Conservation (phyloP, 2,888 invertebrate species). For the Tineola bisselliella region DNA sequence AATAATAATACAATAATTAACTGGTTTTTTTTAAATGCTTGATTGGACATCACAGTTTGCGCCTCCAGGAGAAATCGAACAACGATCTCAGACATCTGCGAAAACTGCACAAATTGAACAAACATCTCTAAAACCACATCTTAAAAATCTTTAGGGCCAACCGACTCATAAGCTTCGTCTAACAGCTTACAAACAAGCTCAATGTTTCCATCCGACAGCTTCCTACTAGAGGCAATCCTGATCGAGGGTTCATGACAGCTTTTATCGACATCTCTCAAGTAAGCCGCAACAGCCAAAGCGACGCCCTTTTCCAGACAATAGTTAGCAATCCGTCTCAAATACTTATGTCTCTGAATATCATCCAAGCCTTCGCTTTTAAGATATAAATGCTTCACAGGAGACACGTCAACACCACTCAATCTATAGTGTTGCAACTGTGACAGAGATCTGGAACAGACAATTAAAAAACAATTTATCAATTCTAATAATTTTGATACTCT, state of each 20-base stretch:
- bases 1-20: too few species aligned
- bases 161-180: slow-evolving; percentile 50
- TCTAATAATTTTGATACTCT: background rate
- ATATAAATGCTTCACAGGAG: slow-evolving; percentile 81
- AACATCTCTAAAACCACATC: background rate
- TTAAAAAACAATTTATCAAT: background rate
- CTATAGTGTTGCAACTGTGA: slow-evolving; percentile 48
- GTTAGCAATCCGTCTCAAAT: slow-evolving; percentile 71
- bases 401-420: slow-evolving; percentile 70
- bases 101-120: too few species aligned
- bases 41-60: too few species aligned
- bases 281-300: slow-evolving; percentile 75
- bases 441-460: slow-evolving; percentile 50
- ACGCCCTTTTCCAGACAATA: slow-evolving; percentile 74
- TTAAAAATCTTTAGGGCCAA: slow-evolving; percentile 31
- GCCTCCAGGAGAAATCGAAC: too few species aligned
- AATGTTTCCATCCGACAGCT: slow-evolving; percentile 73
- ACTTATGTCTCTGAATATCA: slow-evolving; percentile 50
- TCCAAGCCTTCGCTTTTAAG: slow-evolving; percentile 61
- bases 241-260: slow-evolving; percentile 76
- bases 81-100: too few species aligned
- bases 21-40: too few species aligned
- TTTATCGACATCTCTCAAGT: slow-evolving; percentile 73
- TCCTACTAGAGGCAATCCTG: slow-evolving; percentile 74
- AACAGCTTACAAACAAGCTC: slow-evolving; percentile 36